Evolutionary conservation across 2,113 vertebrate genomes (phyloP).

Genomic region (Vidua macroura): DNA sequence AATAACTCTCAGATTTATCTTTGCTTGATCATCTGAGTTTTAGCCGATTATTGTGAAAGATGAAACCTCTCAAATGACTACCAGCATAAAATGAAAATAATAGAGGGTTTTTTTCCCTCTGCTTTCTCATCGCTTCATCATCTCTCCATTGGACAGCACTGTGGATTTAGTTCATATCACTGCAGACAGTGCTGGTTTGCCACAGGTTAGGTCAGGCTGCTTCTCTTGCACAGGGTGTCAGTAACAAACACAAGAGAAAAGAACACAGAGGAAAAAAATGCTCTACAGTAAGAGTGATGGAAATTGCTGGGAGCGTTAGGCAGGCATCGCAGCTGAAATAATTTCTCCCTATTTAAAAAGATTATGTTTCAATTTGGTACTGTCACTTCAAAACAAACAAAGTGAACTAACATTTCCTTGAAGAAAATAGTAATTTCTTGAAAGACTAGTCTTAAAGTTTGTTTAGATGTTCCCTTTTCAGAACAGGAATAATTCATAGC

Average conservation of each 20-base stretch:
- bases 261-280: neutral
- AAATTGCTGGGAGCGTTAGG: neutral
- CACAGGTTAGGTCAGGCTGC: neutral
- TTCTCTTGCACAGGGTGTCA: neutral
- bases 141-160: neutral
- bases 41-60: neutral
- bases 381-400: slow-evolving; percentile 15
- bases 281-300: neutral
- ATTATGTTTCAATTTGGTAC: neutral
- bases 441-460: neutral
- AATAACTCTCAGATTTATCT: neutral
- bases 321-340: neutral
- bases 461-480: neutral
- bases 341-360: neutral
- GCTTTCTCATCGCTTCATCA: neutral
- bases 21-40: neutral
- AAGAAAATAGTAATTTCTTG: slow-evolving; percentile 15
- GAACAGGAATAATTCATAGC: neutral
- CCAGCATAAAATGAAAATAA: neutral
- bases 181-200: neutral
- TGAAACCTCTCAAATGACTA: neutral
- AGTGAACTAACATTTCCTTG: neutral
- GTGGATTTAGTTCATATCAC: neutral
- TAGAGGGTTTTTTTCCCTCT: neutral
- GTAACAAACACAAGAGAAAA: neutral